Percentiles rank a stretch among this genome's conserved stretches.
Conservation (phyloP, 1,140 invertebrate genomes). For the Archivesica marissinica region DNA sequence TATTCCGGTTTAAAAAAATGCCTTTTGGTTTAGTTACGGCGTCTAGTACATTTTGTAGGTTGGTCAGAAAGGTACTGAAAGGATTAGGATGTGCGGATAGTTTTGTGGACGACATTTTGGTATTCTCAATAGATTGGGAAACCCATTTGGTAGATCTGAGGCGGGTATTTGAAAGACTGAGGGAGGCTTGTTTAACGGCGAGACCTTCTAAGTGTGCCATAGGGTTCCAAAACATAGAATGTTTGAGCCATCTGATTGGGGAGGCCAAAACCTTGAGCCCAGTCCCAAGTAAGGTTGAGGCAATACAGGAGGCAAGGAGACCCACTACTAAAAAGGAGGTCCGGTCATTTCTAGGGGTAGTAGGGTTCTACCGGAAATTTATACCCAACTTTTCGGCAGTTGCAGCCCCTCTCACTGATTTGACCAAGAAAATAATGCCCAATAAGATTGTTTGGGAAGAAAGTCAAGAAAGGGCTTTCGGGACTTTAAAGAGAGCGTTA, state of each 20-base stretch:
- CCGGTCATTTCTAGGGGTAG: slow-evolving; percentile 81
- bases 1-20: too few species aligned
- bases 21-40: slow-evolving; percentile 72
- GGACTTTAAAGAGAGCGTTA: slow-evolving; percentile 44
- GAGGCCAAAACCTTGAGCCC: slow-evolving; percentile 66
- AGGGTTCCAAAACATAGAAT: slow-evolving; percentile 50
- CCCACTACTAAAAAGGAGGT: slow-evolving; percentile 82
- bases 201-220: slow-evolving; percentile 63
- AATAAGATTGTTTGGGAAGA: slow-evolving; percentile 5
- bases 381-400: slow-evolving; percentile 68
- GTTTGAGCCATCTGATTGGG: slow-evolving; percentile 22
- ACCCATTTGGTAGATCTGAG: slow-evolving; percentile 33
- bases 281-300: slow-evolving; percentile 74
- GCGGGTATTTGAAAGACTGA: slow-evolving; percentile 45
- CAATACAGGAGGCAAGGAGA: slow-evolving; percentile 73
- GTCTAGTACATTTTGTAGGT: slow-evolving; percentile 38
- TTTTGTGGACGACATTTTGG: slow-evolving; percentile 69
- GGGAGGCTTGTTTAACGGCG: slow-evolving; percentile 48
- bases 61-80: slow-evolving; percentile 66
- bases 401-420: slow-evolving; percentile 68
- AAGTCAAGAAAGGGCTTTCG: slow-evolving; percentile 22
- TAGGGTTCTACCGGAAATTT: slow-evolving; percentile 83
- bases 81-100: slow-evolving; percentile 47
- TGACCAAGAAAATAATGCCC: slow-evolving; percentile 70
- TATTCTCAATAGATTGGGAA: slow-evolving; percentile 39